These are phyloP conservation scores for Drosophila anceps DNA, from an alignment of 2,888 invertebrate species.

Conservation along the genomic window DNA sequence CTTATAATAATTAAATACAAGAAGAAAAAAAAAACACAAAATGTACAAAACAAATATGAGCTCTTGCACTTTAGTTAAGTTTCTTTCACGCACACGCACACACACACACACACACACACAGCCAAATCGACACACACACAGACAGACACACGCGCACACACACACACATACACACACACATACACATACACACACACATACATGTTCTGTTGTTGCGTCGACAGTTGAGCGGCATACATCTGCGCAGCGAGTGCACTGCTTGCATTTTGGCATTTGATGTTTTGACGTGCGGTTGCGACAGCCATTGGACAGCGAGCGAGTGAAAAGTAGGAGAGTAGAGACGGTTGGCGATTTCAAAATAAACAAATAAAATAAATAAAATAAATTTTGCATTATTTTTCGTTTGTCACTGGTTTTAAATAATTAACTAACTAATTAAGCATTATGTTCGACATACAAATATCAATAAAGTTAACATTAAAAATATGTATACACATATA, in stretches of 20 bases:
- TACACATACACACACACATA: conserved; percentile 87
- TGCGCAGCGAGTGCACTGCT: conserved; percentile 97
- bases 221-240: conserved; percentile 97
- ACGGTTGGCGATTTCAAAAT: conserved; percentile 63
- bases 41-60: conserved; percentile 50
- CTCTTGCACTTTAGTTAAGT: conserved; percentile 75
- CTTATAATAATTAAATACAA: conserved; percentile 61
- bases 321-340: conserved; percentile 39
- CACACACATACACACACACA: conserved; percentile 21
- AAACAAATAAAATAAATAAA: conserved; percentile 71
- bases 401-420: conserved; percentile 38
- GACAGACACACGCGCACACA: conserved; percentile 26
- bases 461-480: conserved; percentile 21
- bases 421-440: conserved; percentile 49
- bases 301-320: conserved; percentile 44
- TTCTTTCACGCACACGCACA: conserved; percentile 48
- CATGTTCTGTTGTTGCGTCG: conserved; percentile 97
- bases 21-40: conserved; percentile 33
- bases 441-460: conserved; percentile 48
- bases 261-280: conserved; percentile 57
- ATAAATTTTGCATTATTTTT: conserved; percentile 65
- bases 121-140: conserved; percentile 22
- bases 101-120: conserved; percentile 6
- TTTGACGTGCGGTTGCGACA: conserved; percentile 28
- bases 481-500: conserved; percentile 17